phyloP scores from a whole-genome alignment of 2,888 invertebrate genomes.

The Willowsia nigromaculata region DNA sequence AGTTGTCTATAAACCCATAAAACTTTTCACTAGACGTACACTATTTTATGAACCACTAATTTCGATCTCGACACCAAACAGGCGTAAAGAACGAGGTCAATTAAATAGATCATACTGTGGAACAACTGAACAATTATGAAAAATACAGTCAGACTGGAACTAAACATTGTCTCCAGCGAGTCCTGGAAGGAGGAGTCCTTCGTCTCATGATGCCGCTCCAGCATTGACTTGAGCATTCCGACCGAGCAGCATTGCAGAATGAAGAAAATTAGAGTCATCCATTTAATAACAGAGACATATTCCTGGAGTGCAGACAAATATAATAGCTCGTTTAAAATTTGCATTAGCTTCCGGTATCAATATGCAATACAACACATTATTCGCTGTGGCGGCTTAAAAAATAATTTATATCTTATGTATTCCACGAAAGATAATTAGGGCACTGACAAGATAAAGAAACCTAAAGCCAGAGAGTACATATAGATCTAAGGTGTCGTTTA shows the following conservation, averaged over 20 bases:
- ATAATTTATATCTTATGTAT: slow-evolving; percentile 60
- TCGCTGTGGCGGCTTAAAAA: not conserved
- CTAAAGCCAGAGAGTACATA: slow-evolving; percentile 67
- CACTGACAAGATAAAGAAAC: slow-evolving; percentile 63
- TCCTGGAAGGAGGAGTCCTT: slow-evolving; percentile 49
- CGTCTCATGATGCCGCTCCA: slow-evolving; percentile 60
- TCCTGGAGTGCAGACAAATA: slow-evolving; percentile 52
- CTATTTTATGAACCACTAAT: slow-evolving; percentile 71
- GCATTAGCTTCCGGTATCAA: too few species aligned
- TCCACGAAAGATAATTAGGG: slow-evolving; percentile 69
- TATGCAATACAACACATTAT: not conserved
- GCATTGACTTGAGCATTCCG: slow-evolving; percentile 64
- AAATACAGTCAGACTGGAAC: slow-evolving; percentile 74
- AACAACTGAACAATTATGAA: slow-evolving; percentile 71
- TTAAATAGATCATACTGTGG: slow-evolving; percentile 70
- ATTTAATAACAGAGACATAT: slow-evolving; percentile 68
- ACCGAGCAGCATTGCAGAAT: slow-evolving; percentile 66
- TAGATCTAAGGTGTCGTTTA: slow-evolving; percentile 59
- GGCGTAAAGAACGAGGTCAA: slow-evolving; percentile 70
- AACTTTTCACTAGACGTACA: slow-evolving; percentile 53
- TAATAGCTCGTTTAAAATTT: too few species aligned
- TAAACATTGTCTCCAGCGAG: slow-evolving; percentile 63
- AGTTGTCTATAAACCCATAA: not conserved
- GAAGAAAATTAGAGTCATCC: slow-evolving; percentile 70
- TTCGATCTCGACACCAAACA: slow-evolving; percentile 71